Evolutionary conservation across 2,888 invertebrate species (phyloP), one percentile per base, ranked within the genome.

Genomic region (Lathronympha strigana): DNA sequence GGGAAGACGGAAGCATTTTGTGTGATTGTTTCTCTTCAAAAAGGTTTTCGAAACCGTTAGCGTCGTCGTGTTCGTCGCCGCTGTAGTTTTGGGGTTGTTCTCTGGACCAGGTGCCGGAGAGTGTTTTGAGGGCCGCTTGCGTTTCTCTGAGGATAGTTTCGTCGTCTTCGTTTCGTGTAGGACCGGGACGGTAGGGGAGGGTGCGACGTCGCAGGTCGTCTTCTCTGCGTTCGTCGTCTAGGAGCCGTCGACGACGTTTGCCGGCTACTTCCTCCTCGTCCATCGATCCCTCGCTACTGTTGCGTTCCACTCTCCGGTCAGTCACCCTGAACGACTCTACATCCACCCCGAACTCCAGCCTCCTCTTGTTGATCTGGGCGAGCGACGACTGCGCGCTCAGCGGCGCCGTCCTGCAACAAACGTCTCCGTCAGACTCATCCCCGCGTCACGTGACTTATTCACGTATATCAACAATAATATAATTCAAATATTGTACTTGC

Each of bases 71-170:
- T 69, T 94, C 94, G 69, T 94, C 94, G 60, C 94, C 88, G 62
- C 94, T 94, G 75, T 95, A 95, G 8, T 92, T 79, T 33, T 94
- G 93, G 6, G 93, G 93, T 25, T 94, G 94, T 13, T 95, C 95
- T n/a, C 86, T 83, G 5, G 95, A 94, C 96, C 97, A 97, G 81
- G 95, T 96, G 15, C 96, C 97, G 0, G 97, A 97, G n/a, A 98
- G 88, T 73, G 96, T 96, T 82, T 96, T 96, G 31, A 98, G 85
- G 0, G 97, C 97, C 1, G 96, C 96, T 82, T 97, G 97, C 2
- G 98, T 97, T 84, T 98, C 97, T 57, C 96, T 93, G 69, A 98
- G 96, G 61, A 97, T 93, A 0, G 95, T 95, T 82, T 97, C 97
- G 78, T 97, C 96, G 74, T 95, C 95, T 45, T 84, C 82, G 43